A percentile compares a stretch with the other conserved stretches of the same genome.
phyloP scores from a whole-genome alignment of 30 jellyfish, hydroid and myxozoan genomes.

The Hydractinia symbiolongicarpus region DNA sequence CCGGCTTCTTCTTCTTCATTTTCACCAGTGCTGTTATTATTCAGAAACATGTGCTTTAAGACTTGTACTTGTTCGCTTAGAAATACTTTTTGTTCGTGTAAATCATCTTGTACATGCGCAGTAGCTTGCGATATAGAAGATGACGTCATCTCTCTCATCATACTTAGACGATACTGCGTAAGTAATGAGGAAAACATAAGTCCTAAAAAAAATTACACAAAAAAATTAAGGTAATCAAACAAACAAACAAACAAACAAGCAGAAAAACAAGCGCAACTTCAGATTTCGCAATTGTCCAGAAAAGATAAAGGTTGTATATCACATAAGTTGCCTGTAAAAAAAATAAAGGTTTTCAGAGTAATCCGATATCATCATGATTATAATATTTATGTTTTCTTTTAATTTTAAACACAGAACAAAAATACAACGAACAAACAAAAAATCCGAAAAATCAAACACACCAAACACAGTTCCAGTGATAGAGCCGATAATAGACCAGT shows the following conservation, averaged over 20 bases:
- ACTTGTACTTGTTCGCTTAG: no score
- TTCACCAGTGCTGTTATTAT: no score
- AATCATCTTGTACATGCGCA: background rate
- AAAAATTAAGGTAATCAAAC: background rate
- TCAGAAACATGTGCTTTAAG: no score
- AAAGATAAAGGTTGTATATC: no score
- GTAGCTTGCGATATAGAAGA: background rate
- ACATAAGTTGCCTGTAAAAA: no score
- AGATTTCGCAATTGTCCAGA: background rate
- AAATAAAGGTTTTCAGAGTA: background rate
- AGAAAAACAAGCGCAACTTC: background rate
- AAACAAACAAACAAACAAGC: background rate
- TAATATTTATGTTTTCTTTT: background rate
- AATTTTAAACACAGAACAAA: background rate
- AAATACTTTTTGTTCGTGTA: no score
- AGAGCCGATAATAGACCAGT: conserved; percentile 85
- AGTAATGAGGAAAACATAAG: background rate
- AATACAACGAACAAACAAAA: background rate
- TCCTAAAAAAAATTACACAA: background rate
- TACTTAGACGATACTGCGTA: conserved; percentile 2
- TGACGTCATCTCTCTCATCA: background rate
- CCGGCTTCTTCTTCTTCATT: no score
- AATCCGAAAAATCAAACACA: background rate
- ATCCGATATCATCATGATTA: background rate
- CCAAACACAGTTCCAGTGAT: conserved; percentile 81